These are phyloP conservation scores for Oncopeltus fasciatus DNA, from an alignment of 1,140 invertebrate genomes.

Conservation along the genomic window DNA sequence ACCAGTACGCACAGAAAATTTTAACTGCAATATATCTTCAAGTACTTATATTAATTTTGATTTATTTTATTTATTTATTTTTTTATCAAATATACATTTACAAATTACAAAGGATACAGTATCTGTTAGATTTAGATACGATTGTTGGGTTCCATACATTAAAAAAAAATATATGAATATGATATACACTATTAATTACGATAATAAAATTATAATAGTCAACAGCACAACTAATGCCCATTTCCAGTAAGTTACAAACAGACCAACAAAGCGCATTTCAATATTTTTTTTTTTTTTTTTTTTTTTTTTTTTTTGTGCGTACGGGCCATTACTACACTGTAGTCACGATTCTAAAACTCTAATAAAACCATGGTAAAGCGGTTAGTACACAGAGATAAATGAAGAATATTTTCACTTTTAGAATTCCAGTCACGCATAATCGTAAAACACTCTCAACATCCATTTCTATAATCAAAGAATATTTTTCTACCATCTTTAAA, in stretches of 20 bases:
- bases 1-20: conserved; percentile 8
- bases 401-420: conserved; percentile 14
- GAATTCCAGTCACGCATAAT: conserved; percentile 18
- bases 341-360: conserved; percentile 12
- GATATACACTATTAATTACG: neutral
- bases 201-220: conserved; percentile 1
- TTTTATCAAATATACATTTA: neutral
- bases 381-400: conserved; percentile 21
- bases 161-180: conserved; percentile 1
- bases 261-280: conserved; percentile 13
- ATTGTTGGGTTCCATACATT: conserved; percentile 7
- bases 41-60: conserved; percentile 8
- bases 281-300: too few relatives aligned
- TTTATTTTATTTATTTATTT: neutral
- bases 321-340: conserved; percentile 11
- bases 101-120: neutral
- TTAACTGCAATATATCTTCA: neutral
- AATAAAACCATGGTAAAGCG: conserved; percentile 20
- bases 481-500: conserved; percentile 15
- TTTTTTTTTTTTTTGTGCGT: conserved; percentile 9
- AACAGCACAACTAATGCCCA: conserved; percentile 13
- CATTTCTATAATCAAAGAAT: conserved; percentile 16
- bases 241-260: neutral
- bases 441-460: conserved; percentile 11
- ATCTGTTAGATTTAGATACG: neutral